Conservation (phyloP, 35 echinoderm and acorn worm species). For the Hemicentrotus pulcherrimus region DNA sequence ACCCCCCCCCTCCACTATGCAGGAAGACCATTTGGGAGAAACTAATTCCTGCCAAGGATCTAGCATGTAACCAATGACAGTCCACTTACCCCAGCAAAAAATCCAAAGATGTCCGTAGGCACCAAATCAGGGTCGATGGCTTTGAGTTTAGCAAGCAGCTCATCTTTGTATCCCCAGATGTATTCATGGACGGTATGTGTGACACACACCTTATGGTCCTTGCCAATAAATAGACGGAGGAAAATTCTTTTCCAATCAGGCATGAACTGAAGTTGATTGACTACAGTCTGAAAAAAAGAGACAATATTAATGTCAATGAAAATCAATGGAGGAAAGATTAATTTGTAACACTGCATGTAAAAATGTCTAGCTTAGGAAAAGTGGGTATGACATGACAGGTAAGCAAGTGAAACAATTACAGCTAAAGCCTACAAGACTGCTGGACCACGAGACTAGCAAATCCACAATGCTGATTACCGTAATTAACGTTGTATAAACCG, state of each 20-base stretch:
- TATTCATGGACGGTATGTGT: constrained; percentile 28
- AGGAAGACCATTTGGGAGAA: too few relatives aligned
- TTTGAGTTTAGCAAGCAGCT: neutral
- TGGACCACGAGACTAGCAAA: too few relatives aligned
- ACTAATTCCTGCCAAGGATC: too few relatives aligned
- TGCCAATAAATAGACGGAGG: neutral
- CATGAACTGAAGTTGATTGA: constrained; percentile 14
- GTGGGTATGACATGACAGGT: neutral
- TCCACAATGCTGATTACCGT: too few relatives aligned
- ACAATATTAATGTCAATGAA: neutral
- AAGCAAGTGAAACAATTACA: too few relatives aligned
- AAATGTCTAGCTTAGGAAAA: neutral
- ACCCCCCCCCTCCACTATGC: too few relatives aligned
- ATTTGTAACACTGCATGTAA: neutral
- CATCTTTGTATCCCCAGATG: constrained; percentile 36
- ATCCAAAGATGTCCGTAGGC: constrained; percentile 36
- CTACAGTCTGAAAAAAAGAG: neutral
- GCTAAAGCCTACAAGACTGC: neutral
- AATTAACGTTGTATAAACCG: too few relatives aligned
- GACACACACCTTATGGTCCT: neutral
- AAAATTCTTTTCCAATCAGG: neutral
- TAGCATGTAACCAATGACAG: neutral
- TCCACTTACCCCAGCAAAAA: constrained; percentile 44
- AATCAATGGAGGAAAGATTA: neutral
- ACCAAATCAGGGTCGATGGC: neutral